phyloP scores from a whole-genome alignment of 2,113 vertebrate genomes.

The Neolamprologus sp. region DNA sequence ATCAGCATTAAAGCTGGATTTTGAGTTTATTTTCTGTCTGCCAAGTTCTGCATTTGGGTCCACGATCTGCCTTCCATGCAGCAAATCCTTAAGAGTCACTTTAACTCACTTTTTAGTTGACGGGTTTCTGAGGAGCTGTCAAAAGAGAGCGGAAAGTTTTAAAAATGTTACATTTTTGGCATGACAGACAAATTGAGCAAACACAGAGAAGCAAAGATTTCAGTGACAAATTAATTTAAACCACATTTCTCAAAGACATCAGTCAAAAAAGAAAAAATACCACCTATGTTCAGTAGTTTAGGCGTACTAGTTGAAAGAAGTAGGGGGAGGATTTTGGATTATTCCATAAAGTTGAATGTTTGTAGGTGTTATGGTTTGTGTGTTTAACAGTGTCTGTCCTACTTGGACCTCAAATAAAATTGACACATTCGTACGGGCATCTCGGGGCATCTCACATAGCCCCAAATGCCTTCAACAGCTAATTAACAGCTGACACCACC shows the following conservation, averaged over 20 bases:
- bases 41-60: not conserved
- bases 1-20: not conserved
- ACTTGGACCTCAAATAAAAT: not conserved
- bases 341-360: not conserved
- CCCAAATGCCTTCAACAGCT: not conserved
- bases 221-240: not conserved
- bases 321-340: not conserved
- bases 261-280: not conserved
- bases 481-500: not conserved
- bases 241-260: not conserved
- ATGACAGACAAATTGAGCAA: not conserved
- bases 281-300: not conserved
- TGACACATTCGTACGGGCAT: fast-evolving
- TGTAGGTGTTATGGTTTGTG: not conserved
- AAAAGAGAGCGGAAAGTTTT: not conserved
- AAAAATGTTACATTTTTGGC: not conserved
- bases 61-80: not conserved
- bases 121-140: not conserved
- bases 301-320: not conserved
- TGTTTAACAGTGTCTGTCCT: not conserved
- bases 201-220: not conserved
- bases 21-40: not conserved
- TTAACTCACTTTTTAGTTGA: not conserved
- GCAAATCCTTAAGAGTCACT: not conserved
- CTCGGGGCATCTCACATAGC: not conserved